Percentiles rank a stretch among this genome's conserved stretches.
These are phyloP conservation scores for Brachypodius melanocephalos DNA, from an alignment of 2,113 vertebrate genomes.

Conservation along the genomic window DNA sequence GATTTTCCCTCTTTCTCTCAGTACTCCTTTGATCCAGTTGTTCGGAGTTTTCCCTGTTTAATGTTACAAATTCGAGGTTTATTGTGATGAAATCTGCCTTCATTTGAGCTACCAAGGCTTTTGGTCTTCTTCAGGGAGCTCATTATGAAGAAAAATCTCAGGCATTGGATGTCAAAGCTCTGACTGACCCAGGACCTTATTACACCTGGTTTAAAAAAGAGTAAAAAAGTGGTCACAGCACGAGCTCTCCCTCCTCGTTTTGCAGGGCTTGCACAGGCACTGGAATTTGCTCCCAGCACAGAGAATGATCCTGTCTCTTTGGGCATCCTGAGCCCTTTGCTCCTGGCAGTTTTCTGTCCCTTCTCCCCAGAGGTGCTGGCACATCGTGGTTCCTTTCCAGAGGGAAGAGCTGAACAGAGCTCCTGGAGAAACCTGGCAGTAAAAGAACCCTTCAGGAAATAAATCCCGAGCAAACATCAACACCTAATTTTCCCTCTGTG, in stretches of 20 bases:
- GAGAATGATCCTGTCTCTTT: neutral
- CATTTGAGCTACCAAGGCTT: conserved; percentile 21
- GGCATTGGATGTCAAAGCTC: neutral
- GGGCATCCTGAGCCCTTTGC: neutral
- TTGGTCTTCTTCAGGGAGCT: conserved; percentile 50
- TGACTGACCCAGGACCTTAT: conserved; percentile 27
- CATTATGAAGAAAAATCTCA: conserved; percentile 4
- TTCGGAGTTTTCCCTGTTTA: neutral
- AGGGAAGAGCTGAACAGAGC: neutral
- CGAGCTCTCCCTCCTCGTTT: neutral
- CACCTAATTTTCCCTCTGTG: conserved; percentile 33
- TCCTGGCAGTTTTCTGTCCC: neutral
- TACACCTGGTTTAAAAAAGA: neutral
- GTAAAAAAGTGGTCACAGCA: neutral
- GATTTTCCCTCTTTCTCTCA: neutral
- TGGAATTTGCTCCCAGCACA: neutral
- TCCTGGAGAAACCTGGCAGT: neutral
- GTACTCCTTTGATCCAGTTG: neutral
- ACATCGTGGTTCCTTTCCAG: neutral
- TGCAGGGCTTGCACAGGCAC: neutral
- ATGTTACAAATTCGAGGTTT: neutral
- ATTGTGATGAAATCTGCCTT: neutral
- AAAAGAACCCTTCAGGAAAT: neutral
- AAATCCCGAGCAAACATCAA: neutral
- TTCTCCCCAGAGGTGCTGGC: neutral